These are phyloP conservation scores for Cynocephalus volans DNA, from an alignment of 2,113 vertebrate genomes.

Conservation along the genomic window DNA sequence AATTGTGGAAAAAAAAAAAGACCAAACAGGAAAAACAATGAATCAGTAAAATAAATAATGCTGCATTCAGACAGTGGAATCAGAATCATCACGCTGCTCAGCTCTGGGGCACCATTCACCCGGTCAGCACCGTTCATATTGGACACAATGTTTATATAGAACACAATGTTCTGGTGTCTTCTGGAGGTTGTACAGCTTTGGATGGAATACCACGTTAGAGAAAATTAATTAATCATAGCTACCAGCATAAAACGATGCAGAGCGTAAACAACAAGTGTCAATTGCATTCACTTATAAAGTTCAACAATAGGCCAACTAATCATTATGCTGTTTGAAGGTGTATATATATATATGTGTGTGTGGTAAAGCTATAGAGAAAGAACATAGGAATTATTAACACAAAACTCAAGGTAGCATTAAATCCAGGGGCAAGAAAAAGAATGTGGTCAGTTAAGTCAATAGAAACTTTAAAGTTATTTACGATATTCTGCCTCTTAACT, in stretches of 20 bases:
- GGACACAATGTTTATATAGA: neutral
- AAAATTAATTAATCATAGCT: constrained; percentile 32
- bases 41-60: constrained; percentile 26
- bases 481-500: neutral
- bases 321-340: neutral
- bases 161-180: neutral
- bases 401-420: neutral
- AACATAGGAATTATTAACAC: neutral
- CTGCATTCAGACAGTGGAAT: neutral
- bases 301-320: neutral
- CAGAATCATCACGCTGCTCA: neutral
- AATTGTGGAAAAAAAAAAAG: neutral
- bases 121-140: neutral
- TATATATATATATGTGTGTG: neutral
- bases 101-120: neutral
- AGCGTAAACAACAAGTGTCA: neutral
- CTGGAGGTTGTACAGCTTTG: neutral
- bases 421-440: neutral
- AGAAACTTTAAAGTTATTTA: neutral
- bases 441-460: neutral
- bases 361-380: neutral
- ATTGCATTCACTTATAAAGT: neutral
- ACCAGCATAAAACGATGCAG: neutral
- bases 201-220: neutral
- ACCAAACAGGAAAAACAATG: neutral